These are phyloP conservation scores for Orchesellides sinensis DNA, from an alignment of 2,888 invertebrate species.

Conservation along the genomic window DNA sequence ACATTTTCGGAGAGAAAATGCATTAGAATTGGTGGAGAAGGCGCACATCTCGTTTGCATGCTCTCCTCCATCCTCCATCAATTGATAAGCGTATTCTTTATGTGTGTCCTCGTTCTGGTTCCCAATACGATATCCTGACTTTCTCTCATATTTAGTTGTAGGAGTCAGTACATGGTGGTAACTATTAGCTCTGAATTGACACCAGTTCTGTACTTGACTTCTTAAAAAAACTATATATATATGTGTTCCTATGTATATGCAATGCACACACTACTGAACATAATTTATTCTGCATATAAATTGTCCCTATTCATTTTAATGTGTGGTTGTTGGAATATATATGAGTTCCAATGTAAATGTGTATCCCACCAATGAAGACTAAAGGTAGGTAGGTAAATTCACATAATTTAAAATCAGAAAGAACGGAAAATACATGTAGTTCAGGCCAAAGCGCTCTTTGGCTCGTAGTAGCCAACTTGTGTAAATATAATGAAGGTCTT, in stretches of 20 bases:
- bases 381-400: conserved; percentile 50
- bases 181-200: no score
- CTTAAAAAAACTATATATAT: no score
- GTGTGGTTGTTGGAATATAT: conserved; percentile 17
- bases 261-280: conserved; percentile 37
- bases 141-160: no score
- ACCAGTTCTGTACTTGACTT: no score
- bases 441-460: background rate
- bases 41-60: background rate
- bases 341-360: conserved; percentile 54
- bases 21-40: no score
- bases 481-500: conserved; percentile 75
- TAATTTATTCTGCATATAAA: conserved; percentile 66
- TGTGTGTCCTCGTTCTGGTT: conserved; percentile 16
- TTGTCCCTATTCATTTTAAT: conserved; percentile 45
- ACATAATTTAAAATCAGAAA: conserved; percentile 62
- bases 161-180: no score
- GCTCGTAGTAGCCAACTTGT: conserved; percentile 64
- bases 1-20: no score
- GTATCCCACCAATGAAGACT: background rate
- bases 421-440: background rate
- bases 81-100: no score
- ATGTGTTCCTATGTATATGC: no score
- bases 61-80: background rate
- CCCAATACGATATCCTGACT: no score